A percentile compares a stretch with the other conserved stretches of the same genome.
phyloP scores from a whole-genome alignment of 2,113 vertebrate species.

The Phoxinus phoxinus region DNA sequence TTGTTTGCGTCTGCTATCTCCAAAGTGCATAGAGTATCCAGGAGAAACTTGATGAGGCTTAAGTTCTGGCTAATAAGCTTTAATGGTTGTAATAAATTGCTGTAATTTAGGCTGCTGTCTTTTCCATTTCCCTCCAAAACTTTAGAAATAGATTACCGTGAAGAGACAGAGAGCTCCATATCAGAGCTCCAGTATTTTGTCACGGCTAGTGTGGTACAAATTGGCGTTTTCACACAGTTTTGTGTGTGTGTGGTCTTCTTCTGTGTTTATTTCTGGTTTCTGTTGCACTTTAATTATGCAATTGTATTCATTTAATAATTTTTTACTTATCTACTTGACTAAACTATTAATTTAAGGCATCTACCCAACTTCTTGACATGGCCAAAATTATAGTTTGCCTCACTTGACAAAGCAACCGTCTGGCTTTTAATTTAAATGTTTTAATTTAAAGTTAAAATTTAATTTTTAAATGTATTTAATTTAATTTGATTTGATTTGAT shows the following conservation, averaged over 20 bases:
- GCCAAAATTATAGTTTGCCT: neutral
- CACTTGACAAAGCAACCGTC: neutral
- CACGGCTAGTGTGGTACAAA: neutral
- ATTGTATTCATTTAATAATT: neutral
- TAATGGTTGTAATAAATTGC: conserved; percentile 65
- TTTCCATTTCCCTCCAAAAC: conserved; percentile 56
- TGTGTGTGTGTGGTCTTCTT: neutral
- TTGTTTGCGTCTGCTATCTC: conserved; percentile 46
- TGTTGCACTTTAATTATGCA: neutral
- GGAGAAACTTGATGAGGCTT: conserved; percentile 49
- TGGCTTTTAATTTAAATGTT: too few relatives aligned
- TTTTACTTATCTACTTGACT: neutral
- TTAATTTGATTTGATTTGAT: too few relatives aligned
- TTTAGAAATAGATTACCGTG: conserved; percentile 53
- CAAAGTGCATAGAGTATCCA: conserved; percentile 44
- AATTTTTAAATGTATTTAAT: too few relatives aligned
- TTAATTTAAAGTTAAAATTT: too few relatives aligned
- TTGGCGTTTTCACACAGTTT: neutral
- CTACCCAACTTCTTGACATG: neutral
- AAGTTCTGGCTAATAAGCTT: conserved; percentile 62
- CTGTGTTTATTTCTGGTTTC: neutral
- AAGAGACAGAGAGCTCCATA: neutral
- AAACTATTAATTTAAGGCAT: neutral
- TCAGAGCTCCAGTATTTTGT: neutral
- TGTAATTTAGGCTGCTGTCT: conserved; percentile 62